A percentile compares a stretch with the other conserved stretches of the same genome.
Conservation (phyloP, 2,888 invertebrate genomes). For the Rhimphoctona megacephalus region DNA sequence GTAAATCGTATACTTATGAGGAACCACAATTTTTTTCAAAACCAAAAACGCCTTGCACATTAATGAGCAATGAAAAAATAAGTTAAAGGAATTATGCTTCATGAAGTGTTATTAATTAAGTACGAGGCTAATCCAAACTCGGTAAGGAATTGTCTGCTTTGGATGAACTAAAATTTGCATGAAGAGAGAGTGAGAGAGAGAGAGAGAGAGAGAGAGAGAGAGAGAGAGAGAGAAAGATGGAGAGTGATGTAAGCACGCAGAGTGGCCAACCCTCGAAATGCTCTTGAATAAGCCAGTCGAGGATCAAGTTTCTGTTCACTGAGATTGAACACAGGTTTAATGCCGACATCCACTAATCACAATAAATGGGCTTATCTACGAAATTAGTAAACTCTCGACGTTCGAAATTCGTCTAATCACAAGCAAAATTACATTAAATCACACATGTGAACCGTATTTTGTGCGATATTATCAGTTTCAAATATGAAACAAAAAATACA, state of each 20-base stretch:
- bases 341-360: constrained; percentile 55
- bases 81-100: neutral
- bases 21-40: neutral
- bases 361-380: constrained; percentile 19
- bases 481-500: neutral
- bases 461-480: neutral
- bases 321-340: constrained; percentile 57
- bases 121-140: neutral
- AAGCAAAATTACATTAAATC: constrained; percentile 15
- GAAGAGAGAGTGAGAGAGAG: neutral
- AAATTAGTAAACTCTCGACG: constrained; percentile 41
- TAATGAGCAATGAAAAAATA: neutral
- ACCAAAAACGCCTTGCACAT: neutral
- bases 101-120: constrained; percentile 28
- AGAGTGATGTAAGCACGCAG: constrained; percentile 17
- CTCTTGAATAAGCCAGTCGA: constrained; percentile 56
- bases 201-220: neutral
- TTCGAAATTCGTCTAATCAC: constrained; percentile 17
- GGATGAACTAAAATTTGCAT: neutral
- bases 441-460: neutral
- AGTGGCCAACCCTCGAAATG: constrained; percentile 54
- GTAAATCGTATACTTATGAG: neutral
- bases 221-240: constrained; percentile 12
- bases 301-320: constrained; percentile 51
- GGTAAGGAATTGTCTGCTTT: constrained; percentile 12